Conservation (phyloP, 2,888 invertebrate genomes). For the Copidosoma aretas region DNA sequence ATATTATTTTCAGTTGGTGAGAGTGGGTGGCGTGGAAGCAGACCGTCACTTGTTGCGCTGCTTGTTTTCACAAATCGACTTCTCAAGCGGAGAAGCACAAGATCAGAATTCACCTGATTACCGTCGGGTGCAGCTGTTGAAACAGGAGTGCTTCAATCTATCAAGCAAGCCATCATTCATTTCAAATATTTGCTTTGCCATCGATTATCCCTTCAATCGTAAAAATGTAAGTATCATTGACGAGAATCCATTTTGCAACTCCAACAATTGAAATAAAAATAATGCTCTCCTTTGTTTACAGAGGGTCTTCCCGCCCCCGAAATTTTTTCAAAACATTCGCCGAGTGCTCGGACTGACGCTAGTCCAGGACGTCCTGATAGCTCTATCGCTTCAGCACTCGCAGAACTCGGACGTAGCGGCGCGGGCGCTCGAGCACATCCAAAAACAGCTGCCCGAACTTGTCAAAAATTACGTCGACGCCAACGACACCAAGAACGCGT, state of each 20-base stretch:
- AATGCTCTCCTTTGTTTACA: conserved; percentile 56
- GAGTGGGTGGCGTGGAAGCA: conserved; percentile 93
- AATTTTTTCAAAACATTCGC: conserved; percentile 83
- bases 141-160: conserved; percentile 78
- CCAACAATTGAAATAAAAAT: too few species aligned
- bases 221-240: conserved; percentile 66
- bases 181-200: conserved; percentile 86
- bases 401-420: conserved; percentile 76
- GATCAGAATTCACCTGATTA: conserved; percentile 64
- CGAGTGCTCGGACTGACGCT: conserved; percentile 85
- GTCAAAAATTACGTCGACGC: conserved; percentile 84
- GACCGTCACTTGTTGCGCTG: conserved; percentile 96
- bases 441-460: conserved; percentile 82
- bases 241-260: too few species aligned
- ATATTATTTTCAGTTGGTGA: conserved; percentile 74
- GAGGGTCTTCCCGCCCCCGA: conserved; percentile 80
- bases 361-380: conserved; percentile 91
- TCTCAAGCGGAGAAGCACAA: conserved; percentile 72
- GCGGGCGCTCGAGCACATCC: conserved; percentile 79
- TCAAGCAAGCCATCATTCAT: conserved; percentile 86
- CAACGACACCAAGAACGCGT: conserved; percentile 71
- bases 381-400: conserved; percentile 83
- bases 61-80: conserved; percentile 88
- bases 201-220: conserved; percentile 79
- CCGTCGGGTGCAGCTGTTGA: conserved; percentile 75